These are phyloP conservation scores for Hycleus cichorii DNA, from an alignment of 1,140 invertebrate genomes.

Conservation along the genomic window DNA sequence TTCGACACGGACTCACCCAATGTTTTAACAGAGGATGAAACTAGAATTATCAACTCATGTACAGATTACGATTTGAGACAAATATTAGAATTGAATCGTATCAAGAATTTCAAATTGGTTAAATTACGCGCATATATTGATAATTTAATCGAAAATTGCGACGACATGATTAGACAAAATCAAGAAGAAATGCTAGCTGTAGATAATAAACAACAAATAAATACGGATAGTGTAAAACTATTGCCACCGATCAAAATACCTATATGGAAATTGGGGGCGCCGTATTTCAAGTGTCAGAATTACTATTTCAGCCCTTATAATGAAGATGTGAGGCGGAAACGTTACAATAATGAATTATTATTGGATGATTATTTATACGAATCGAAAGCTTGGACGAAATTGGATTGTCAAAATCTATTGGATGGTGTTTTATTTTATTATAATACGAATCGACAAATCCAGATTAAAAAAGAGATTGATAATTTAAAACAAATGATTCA, in stretches of 20 bases:
- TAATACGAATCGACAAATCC: slow-evolving; percentile 8
- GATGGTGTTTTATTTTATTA: slow-evolving; percentile 15
- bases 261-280: slow-evolving; percentile 29
- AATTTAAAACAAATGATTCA: slow-evolving; percentile 1
- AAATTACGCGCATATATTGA: slow-evolving; percentile 26
- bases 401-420: slow-evolving; percentile 13
- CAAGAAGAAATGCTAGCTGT: not conserved
- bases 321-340: slow-evolving; percentile 27
- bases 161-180: slow-evolving; percentile 6
- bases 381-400: slow-evolving; percentile 21
- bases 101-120: slow-evolving; percentile 23
- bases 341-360: slow-evolving; percentile 24
- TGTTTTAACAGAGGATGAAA: slow-evolving; percentile 21
- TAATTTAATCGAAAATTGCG: slow-evolving; percentile 21
- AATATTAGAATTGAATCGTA: slow-evolving; percentile 23
- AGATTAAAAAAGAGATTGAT: slow-evolving; percentile 1
- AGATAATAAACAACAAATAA: too few relatives aligned
- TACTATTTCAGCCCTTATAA: slow-evolving; percentile 31
- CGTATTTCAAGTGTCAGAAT: slow-evolving; percentile 36
- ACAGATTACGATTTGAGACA: slow-evolving; percentile 20
- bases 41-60: slow-evolving; percentile 20
- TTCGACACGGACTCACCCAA: not conserved
- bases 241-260: slow-evolving; percentile 3
- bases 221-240: slow-evolving; percentile 6
- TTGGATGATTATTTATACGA: slow-evolving; percentile 21